phyloP scores from a whole-genome alignment of 2,797 vertebrate species.

The Varecia variegata region DNA sequence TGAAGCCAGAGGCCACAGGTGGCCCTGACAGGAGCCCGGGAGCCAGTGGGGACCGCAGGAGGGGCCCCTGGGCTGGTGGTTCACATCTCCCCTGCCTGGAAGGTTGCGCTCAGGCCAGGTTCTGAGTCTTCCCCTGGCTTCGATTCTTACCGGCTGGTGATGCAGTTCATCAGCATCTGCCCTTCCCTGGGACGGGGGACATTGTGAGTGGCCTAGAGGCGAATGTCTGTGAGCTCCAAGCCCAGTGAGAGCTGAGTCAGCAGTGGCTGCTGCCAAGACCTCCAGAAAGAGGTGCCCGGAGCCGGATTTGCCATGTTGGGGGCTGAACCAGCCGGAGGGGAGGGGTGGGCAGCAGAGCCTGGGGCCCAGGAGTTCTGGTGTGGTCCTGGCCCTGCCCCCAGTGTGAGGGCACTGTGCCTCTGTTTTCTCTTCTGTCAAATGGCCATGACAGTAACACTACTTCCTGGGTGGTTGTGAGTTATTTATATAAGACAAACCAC shows the following conservation, averaged over 20 bases:
- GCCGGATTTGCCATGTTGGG: rapidly evolving
- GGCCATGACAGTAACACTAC: background rate
- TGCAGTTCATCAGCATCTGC: background rate
- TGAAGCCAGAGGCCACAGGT: background rate
- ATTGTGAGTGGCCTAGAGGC: background rate
- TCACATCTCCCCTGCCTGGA: background rate
- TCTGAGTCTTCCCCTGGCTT: background rate
- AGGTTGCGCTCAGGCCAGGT: background rate
- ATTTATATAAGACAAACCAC: background rate
- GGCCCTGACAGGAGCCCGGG: background rate
- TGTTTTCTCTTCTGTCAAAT: background rate
- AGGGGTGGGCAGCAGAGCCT: background rate
- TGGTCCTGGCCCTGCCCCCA: background rate
- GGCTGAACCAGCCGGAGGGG: background rate
- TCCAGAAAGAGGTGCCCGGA: background rate
- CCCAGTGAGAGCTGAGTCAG: background rate
- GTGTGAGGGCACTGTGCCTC: background rate
- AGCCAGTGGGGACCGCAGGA: background rate
- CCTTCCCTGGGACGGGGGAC: background rate
- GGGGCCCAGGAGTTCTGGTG: background rate
- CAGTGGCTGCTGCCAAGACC: background rate
- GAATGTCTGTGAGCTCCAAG: background rate
- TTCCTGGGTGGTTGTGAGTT: background rate
- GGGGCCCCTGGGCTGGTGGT: background rate
- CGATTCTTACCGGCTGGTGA: background rate